Evolutionary conservation across 2,888 invertebrate genomes (phyloP).

Genomic region (Atrina japonica): DNA sequence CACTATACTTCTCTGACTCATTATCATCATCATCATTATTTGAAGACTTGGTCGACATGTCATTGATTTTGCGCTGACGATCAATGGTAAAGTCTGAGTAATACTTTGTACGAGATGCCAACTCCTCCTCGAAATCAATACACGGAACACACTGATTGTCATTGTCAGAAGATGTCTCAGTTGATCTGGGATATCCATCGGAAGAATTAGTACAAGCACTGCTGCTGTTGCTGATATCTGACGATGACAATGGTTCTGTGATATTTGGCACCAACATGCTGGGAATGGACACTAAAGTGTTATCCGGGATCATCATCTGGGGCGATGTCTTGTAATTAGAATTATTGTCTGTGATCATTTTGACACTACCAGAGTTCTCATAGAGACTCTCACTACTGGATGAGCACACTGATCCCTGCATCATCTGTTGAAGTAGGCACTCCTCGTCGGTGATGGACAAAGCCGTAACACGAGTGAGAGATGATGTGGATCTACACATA

Average conservation of each 20-base stretch:
- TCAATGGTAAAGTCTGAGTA: constrained; percentile 74
- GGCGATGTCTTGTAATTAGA: constrained; percentile 61
- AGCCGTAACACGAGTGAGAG: constrained; percentile 52
- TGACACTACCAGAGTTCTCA: constrained; percentile 47
- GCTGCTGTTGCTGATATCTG: constrained; percentile 45
- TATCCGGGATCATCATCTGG: constrained; percentile 47
- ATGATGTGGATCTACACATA: constrained; percentile 48
- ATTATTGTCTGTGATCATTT: constrained; percentile 59
- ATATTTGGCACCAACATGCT: constrained; percentile 50
- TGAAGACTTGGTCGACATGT: constrained; percentile 50
- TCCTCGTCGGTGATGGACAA: constrained; percentile 56
- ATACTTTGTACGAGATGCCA: constrained; percentile 69
- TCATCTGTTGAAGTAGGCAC: constrained; percentile 40
- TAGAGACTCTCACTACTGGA: constrained; percentile 42
- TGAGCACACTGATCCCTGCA: constrained; percentile 40
- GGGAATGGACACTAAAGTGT: constrained; percentile 52
- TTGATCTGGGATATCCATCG: constrained; percentile 63
- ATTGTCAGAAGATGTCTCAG: constrained; percentile 49
- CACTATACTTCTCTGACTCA: constrained; percentile 38
- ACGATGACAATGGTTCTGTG: constrained; percentile 49
- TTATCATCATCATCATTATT: constrained; percentile 5
- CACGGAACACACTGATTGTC: constrained; percentile 69
- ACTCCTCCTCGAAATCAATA: constrained; percentile 66
- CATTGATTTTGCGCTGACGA: constrained; percentile 69
- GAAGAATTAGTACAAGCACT: constrained; percentile 50